phyloP scores from a whole-genome alignment of 2,888 invertebrate genomes.

The Polylopha cassiicola region DNA sequence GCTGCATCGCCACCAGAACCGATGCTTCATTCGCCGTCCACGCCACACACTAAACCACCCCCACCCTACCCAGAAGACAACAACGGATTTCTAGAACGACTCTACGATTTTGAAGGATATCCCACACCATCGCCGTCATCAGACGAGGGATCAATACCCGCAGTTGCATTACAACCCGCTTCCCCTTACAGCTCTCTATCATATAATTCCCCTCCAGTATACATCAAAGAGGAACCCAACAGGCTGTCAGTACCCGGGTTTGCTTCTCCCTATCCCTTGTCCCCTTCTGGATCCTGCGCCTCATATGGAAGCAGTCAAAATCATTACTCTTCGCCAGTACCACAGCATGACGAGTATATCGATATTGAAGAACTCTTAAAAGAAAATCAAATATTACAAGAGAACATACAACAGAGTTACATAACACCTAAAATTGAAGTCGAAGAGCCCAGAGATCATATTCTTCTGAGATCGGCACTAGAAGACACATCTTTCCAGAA shows the following conservation, averaged over 20 bases:
- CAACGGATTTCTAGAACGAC: slow-evolving; percentile 59
- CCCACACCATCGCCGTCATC: slow-evolving; percentile 70
- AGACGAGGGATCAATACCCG: slow-evolving; percentile 76
- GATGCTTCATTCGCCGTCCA: slow-evolving; percentile 68
- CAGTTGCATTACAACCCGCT: slow-evolving; percentile 75
- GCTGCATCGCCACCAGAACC: slow-evolving; percentile 71
- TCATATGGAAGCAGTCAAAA: slow-evolving; percentile 77
- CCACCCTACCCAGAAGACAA: slow-evolving; percentile 63
- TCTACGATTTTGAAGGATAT: slow-evolving; percentile 71
- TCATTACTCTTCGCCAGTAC: slow-evolving; percentile 72
- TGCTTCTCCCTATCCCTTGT: slow-evolving; percentile 72
- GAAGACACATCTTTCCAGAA: slow-evolving; percentile 91
- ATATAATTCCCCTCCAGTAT: slow-evolving; percentile 49
- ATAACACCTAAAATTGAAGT: slow-evolving; percentile 76
- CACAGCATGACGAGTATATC: slow-evolving; percentile 79
- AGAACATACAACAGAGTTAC: slow-evolving; percentile 59
- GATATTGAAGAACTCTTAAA: slow-evolving; percentile 79
- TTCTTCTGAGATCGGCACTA: slow-evolving; percentile 86
- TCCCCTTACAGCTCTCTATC: slow-evolving; percentile 73
- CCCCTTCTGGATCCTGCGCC: slow-evolving; percentile 76
- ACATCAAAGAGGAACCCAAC: slow-evolving; percentile 75
- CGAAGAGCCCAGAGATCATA: slow-evolving; percentile 81
- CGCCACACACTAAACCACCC: slow-evolving; percentile 65
- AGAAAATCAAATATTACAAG: slow-evolving; percentile 75
- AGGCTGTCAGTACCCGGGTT: slow-evolving; percentile 71